Percentiles rank a stretch among this genome's conserved stretches.
Conservation (phyloP, 1,140 invertebrate genomes). For the Cepaea nemoralis region DNA sequence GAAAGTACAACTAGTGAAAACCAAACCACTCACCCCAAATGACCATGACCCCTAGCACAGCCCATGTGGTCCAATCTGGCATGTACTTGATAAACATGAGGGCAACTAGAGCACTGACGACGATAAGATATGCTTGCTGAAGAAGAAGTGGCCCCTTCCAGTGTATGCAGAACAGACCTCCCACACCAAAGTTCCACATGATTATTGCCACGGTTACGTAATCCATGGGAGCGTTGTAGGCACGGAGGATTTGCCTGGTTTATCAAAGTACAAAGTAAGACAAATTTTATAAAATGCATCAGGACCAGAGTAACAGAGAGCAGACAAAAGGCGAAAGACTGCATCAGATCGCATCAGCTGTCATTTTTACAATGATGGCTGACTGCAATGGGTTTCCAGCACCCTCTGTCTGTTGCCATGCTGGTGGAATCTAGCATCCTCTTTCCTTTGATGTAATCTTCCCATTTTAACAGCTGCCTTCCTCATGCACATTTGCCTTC, state of each 20-base stretch:
- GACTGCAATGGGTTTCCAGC: no score
- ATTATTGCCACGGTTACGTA: constrained; percentile 88
- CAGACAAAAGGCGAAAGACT: no score
- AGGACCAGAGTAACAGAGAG: no score
- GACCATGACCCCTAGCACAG: constrained; percentile 94
- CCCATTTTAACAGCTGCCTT: no score
- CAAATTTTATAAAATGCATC: no score
- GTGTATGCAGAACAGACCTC: constrained; percentile 98
- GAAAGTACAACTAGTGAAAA: background rate
- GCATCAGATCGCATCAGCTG: no score
- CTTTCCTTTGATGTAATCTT: no score
- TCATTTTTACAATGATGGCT: no score
- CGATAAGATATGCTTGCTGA: constrained; percentile 97
- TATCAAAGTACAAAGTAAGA: background rate
- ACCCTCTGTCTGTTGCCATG: no score
- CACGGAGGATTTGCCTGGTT: constrained; percentile 87
- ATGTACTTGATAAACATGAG: constrained; percentile 99
- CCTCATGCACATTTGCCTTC: no score
- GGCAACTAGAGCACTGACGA: constrained; percentile 97
- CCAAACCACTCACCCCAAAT: constrained; percentile 86
- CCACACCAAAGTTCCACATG: constrained; percentile 98
- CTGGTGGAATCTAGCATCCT: no score
- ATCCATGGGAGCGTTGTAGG: constrained; percentile 97
- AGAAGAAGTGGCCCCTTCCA: constrained; percentile 95
- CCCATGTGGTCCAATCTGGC: constrained; percentile 99